A percentile compares a stretch with the other conserved stretches of the same genome.
Conservation (phyloP, 1,140 invertebrate species). For the Pseudomyrmex sp. region DNA sequence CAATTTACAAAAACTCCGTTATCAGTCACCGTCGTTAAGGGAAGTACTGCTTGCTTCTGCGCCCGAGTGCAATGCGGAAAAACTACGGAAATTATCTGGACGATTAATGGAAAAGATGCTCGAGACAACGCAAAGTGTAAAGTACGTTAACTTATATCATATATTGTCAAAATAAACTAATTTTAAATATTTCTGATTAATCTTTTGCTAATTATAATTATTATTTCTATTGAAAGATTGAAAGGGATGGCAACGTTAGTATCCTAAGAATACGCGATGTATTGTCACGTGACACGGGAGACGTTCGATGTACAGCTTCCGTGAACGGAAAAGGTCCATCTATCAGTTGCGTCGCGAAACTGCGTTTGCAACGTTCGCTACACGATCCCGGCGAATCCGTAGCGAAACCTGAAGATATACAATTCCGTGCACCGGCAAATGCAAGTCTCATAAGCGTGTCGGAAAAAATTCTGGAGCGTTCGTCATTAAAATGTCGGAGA, state of each 20-base stretch:
- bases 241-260: constrained; percentile 84
- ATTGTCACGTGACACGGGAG: constrained; percentile 85
- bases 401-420: not conserved
- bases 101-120: constrained; percentile 81
- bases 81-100: constrained; percentile 82
- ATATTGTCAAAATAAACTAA: not conserved
- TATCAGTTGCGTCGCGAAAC: constrained; percentile 73
- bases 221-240: constrained; percentile 78
- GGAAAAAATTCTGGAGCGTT: not conserved
- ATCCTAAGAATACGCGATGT: constrained; percentile 86
- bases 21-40: constrained; percentile 78
- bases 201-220: not conserved
- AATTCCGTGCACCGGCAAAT: not conserved
- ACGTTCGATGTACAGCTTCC: constrained; percentile 81
- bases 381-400: not conserved
- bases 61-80: constrained; percentile 77
- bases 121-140: constrained; percentile 78
- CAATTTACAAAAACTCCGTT: constrained; percentile 83
- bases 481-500: constrained; percentile 16
- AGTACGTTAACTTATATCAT: constrained; percentile 70
- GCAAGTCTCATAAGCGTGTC: not conserved
- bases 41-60: constrained; percentile 83
- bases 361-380: constrained; percentile 66
- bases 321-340: constrained; percentile 69
- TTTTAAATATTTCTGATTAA: not conserved